Base-by-base conservation (phyloP, 2,888 invertebrate genomes). In the Apamea anceps region DNA sequence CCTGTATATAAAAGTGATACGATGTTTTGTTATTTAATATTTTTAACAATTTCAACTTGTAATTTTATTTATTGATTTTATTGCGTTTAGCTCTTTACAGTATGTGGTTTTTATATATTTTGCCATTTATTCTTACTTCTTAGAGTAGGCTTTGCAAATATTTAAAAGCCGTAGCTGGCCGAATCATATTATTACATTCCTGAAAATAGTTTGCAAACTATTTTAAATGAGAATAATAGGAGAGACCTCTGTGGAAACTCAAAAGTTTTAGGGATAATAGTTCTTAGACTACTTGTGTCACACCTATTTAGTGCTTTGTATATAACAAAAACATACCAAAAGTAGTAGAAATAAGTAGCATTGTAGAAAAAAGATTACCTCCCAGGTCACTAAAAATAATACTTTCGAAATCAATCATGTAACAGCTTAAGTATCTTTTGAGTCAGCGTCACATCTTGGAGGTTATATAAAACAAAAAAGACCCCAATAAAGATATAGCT, bases 21-120 rank as follows among this genome's bases (percentile, higher is more conserved):
- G n/a, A 72, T 76, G 28, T 75, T 86, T 75, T 86, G 78, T 86
- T 77, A 72, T 60, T 79, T 66, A 54, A 79, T 75, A 62, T 85
- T 86, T 85, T 86, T 88, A 85, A 86, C 73, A 72, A 79, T 81
- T 77, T 76, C 70, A 51, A 79, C 66, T 75, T 85, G 84, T 84
- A 75, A 72, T 78, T 80, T 81, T 75, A 76, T 83, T 85, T 84
- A n/a, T 86, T 85, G 60, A 85, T 84, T 86, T 87, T 73, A 83
- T 77, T 85, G 88, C 88, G 83, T 89, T 87, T 86, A 82, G 87
- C 88, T 88, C 88, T 89, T 70, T 87, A 76, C 80, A 81, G 72
- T 72, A 37, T 68, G 65, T 77, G 84, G 2, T 67, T 78, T 81
- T 75, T 42, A 66, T 72, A 60, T 45, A 51, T 72, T 72, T 73